These are phyloP conservation scores for Rhynchonema sp. DNA, from an alignment of 2,888 invertebrate species.

Conservation along the genomic window DNA sequence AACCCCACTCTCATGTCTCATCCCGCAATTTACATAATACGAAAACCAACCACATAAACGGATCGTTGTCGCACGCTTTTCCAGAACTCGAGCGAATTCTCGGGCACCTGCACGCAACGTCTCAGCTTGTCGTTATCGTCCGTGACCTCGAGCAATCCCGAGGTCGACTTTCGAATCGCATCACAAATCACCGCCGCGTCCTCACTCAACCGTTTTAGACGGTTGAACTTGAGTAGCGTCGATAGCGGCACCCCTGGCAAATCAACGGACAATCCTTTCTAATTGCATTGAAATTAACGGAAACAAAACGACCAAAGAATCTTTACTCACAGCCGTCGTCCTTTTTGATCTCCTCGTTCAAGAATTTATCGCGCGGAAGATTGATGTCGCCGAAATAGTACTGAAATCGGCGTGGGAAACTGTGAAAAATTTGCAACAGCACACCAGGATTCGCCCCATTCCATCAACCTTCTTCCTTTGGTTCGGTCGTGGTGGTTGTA, in stretches of 20 bases:
- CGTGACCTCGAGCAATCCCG: constrained; percentile 39
- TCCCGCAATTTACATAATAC: too few species aligned
- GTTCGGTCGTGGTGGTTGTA: too few species aligned
- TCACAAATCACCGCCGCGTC: constrained; percentile 50
- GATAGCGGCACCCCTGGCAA: constrained; percentile 64
- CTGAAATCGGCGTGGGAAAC: constrained; percentile 25
- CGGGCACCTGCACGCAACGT: constrained; percentile 54
- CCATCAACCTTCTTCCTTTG: too few species aligned
- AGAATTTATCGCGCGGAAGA: constrained; percentile 70
- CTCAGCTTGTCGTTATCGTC: constrained; percentile 53
- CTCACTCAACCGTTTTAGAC: constrained; percentile 45
- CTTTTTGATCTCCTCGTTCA: constrained; percentile 60
- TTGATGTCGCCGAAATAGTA: constrained; percentile 75
- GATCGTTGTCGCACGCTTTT: constrained; percentile 55
- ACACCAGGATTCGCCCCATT: too few species aligned
- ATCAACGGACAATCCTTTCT: too few species aligned
- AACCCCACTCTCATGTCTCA: neutral
- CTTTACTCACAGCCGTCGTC: constrained; percentile 52
- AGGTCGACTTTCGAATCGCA: constrained; percentile 53
- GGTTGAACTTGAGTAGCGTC: constrained; percentile 66
- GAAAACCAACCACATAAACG: constrained; percentile 45
- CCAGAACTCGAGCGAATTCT: constrained; percentile 58
- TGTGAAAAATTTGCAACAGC: too few species aligned
- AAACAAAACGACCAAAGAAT: neutral
- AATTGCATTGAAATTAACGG: neutral